A percentile compares a stretch with the other conserved stretches of the same genome.
Evolutionary conservation across 2,113 vertebrate genomes (phyloP).

Genomic region (Euleptes europaea): DNA sequence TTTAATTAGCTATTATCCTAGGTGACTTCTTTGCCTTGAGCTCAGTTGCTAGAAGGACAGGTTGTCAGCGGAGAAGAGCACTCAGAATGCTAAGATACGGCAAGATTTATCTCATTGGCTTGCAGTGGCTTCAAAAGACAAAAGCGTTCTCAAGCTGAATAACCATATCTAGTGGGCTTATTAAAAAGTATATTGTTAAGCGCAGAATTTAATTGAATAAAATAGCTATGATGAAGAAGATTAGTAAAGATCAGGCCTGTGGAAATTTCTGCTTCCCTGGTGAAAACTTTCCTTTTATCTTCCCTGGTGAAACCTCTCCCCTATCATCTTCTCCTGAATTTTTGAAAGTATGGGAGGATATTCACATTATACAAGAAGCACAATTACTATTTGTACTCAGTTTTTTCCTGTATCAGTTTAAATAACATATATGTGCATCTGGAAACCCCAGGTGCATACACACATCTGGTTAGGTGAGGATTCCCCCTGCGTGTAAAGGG

Average conservation of each 20-base stretch:
- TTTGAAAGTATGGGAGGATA: background rate
- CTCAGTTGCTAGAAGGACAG: background rate
- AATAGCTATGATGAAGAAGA: background rate
- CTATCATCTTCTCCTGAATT: background rate
- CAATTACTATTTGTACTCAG: background rate
- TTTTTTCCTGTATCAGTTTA: background rate
- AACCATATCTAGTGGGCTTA: background rate
- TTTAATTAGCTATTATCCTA: conserved; percentile 19
- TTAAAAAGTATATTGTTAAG: background rate
- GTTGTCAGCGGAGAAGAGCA: background rate
- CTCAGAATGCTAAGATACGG: background rate
- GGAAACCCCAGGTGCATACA: background rate
- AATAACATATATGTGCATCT: background rate
- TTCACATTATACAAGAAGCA: background rate
- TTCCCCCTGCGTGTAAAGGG: background rate
- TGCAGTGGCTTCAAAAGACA: background rate
- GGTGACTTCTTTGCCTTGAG: background rate
- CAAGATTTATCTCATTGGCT: background rate
- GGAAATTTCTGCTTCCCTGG: background rate
- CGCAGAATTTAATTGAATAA: background rate
- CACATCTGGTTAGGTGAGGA: no score
- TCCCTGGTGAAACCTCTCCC: background rate
- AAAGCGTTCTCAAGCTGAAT: background rate
- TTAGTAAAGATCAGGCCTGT: background rate
- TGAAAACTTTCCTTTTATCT: background rate